Percentiles rank a stretch among this genome's conserved stretches.
Evolutionary conservation across 2,888 invertebrate genomes (phyloP).

Genomic region (Frankliniella fusca): DNA sequence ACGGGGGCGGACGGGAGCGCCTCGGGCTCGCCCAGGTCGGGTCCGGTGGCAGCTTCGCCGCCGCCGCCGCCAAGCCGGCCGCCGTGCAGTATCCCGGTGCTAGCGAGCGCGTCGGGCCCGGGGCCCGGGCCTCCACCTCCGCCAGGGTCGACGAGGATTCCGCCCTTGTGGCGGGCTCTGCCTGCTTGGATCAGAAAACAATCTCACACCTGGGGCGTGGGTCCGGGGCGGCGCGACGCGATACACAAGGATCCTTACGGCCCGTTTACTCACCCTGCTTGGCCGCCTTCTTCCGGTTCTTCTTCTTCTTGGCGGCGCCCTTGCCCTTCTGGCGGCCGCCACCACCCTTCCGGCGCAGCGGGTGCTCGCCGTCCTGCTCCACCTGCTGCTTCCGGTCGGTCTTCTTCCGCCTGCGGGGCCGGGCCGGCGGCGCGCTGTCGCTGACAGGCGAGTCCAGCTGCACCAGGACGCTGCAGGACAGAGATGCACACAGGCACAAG

Average conservation of each 20-base stretch:
- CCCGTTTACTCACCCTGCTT: neutral
- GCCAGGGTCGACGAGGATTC: too few species aligned
- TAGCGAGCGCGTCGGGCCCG: too few species aligned
- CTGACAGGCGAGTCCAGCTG: constrained; percentile 12
- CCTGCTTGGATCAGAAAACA: neutral
- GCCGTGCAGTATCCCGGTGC: too few species aligned
- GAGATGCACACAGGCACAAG: too few species aligned
- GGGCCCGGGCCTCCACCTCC: too few species aligned
- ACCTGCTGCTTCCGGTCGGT: neutral
- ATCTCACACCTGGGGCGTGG: neutral
- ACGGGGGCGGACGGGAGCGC: neutral
- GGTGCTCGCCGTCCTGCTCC: neutral
- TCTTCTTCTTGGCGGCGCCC: constrained; percentile 1
- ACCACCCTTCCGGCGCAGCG: neutral
- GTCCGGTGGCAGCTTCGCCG: too few species aligned
- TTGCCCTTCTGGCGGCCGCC: neutral
- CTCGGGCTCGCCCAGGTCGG: neutral
- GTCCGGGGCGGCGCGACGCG: neutral
- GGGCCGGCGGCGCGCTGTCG: neutral
- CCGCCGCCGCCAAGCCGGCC: neutral
- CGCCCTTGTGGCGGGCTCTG: neutral
- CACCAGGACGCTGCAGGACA: neutral
- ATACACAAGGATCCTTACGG: neutral
- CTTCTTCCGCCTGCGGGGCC: neutral
- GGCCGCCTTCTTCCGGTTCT: neutral